These are phyloP conservation scores for Tipula lateralis DNA, from an alignment of 2,888 invertebrate genomes.

Conservation along the genomic window DNA sequence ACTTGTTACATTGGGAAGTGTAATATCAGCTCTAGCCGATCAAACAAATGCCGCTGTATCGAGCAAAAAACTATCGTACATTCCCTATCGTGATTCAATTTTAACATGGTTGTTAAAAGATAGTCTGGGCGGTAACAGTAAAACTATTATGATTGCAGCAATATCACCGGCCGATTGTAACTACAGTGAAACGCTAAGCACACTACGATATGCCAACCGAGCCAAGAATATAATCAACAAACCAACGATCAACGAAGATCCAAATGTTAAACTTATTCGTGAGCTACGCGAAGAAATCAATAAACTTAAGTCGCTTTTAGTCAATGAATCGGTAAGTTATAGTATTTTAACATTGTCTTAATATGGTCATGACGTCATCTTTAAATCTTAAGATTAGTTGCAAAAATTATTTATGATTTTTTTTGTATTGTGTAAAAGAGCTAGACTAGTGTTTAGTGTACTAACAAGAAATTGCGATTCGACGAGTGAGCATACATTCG, in stretches of 20 bases:
- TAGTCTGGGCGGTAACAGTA: constrained; percentile 83
- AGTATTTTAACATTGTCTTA: neutral
- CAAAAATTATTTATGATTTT: constrained; percentile 1
- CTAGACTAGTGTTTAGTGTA: neutral
- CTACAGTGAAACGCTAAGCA: constrained; percentile 81
- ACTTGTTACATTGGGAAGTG: constrained; percentile 79
- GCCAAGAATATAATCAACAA: constrained; percentile 90
- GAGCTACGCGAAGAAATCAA: constrained; percentile 81
- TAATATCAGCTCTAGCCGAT: constrained; percentile 81
- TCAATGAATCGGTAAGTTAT: constrained; percentile 58
- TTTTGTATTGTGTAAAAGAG: neutral
- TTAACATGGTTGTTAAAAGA: constrained; percentile 85
- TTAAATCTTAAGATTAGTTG: constrained; percentile 13
- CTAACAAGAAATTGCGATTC: neutral
- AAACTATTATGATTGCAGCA: constrained; percentile 87
- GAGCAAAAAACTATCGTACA: constrained; percentile 59
- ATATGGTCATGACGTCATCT: constrained; percentile 12
- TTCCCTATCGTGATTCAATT: constrained; percentile 83
- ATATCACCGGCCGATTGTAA: constrained; percentile 78
- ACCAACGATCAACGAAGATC: constrained; percentile 85
- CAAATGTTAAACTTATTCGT: constrained; percentile 80
- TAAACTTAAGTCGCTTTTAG: constrained; percentile 70
- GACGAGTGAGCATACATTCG: neutral
- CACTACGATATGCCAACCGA: constrained; percentile 79
- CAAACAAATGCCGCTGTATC: constrained; percentile 53